Evolutionary conservation across 2,888 invertebrate species (phyloP), one percentile per base, ranked within the genome.

Genomic region (Eristalis pertinax): DNA sequence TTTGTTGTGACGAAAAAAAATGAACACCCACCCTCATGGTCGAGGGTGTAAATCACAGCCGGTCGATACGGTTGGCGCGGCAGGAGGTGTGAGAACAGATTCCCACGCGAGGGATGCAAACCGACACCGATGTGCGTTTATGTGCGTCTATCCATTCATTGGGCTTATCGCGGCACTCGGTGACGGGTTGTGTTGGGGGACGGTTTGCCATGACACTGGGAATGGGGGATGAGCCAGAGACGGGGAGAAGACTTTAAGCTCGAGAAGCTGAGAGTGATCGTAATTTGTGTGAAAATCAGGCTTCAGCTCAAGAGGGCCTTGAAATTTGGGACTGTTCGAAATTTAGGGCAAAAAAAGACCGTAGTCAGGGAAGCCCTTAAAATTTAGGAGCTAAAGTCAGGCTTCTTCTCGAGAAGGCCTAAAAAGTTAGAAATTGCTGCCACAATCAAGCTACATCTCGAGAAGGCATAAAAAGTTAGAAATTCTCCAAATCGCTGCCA

Each of bases 201-300:
- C 32, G 64, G 38, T 19, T 38, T 35, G 35, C 22, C 50, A 35
- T 38, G 56, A 43, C 68, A 79, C 60, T 79, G 58, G 75, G 50
- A 84, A 79, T 67, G 70, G 70, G 63, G 72, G 84, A 84, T 84
- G 80, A 84, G 76, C 56, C 32, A 41, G 43, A 13, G 50, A 32
- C 65, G 43, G 70, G 15, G 60, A 11, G 1, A n/a, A n/a, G 58
- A 22, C 41, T 38, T n/a, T n/a, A n/a, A n/a, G n/a, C n/a, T n/a
- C n/a, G n/a, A n/a, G n/a, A n/a, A n/a, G n/a, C n/a, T n/a, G n/a
- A n/a, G n/a, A n/a, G n/a, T n/a, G n/a, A n/a, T n/a, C n/a, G n/a
- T n/a, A n/a, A n/a, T n/a, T n/a, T n/a, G n/a, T n/a, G n/a, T n/a
- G n/a, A 26, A 4, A 26, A 26, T 1, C 4, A 26, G 4, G 26